Conservation (phyloP, 2,888 invertebrate species). For the Parapristionchus giblindavisi region DNA sequence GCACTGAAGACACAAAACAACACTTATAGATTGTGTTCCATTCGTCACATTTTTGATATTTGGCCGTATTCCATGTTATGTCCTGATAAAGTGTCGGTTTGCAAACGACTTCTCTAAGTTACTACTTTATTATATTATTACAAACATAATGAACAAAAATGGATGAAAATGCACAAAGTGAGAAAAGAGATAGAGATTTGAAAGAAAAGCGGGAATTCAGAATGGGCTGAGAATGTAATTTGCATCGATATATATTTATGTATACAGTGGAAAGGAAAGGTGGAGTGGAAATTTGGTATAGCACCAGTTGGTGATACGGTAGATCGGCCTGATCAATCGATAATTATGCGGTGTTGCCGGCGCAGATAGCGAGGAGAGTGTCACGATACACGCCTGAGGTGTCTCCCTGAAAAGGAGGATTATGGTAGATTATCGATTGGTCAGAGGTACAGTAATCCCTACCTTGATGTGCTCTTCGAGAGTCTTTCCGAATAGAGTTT, state of each 20-base stretch:
- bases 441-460: neutral
- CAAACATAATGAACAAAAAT: neutral
- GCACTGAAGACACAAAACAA: too few relatives aligned
- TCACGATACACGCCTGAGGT: conserved; percentile 63
- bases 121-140: too few relatives aligned
- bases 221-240: too few relatives aligned
- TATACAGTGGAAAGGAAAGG: neutral
- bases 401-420: conserved; percentile 29
- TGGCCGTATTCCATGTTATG: too few relatives aligned
- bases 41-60: too few relatives aligned
- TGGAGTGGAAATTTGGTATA: neutral
- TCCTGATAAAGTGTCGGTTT: too few relatives aligned
- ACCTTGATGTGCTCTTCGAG: conserved; percentile 57
- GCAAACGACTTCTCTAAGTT: too few relatives aligned
- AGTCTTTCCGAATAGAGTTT: conserved; percentile 67
- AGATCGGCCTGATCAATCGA: conserved; percentile 6
- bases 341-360: conserved; percentile 56
- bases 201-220: too few relatives aligned
- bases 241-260: too few relatives aligned
- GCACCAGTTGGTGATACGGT: conserved; percentile 4
- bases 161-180: neutral
- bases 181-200: conserved; percentile 9
- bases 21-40: too few relatives aligned
- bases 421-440: too few relatives aligned
- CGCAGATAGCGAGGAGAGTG: conserved; percentile 63